Base-by-base conservation (phyloP, 2,888 invertebrate genomes). In the Aproaerema taeniolella region DNA sequence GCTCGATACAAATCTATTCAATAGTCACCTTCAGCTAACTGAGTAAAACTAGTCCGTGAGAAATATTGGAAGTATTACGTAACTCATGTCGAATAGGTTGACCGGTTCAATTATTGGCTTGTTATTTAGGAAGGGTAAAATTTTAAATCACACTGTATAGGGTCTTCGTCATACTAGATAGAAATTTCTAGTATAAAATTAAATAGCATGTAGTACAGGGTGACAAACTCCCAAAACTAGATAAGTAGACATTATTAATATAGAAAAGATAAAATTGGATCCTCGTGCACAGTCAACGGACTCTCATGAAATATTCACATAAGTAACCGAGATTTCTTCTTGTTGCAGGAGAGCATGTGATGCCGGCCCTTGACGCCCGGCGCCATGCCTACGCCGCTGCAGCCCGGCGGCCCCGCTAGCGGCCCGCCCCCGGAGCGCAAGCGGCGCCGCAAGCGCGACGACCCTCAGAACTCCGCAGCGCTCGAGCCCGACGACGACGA, bases 391-490 rank as follows among this genome's bases (percentile, higher is more conserved):
- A 87, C 87, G 87, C 87, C 87, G 86, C 85, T 86, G 85, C 87
- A 86, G 86, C 82, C 85, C 87, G 86, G 87, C 86, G 87, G 88
- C 81, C 79, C 87, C 88, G 83, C 83, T 88, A 82, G 87, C 88
- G 80, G 88, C 83, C 78, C 88, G 80, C 82, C 87, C 54, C 87
- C 83, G 77, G 87, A 88, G 76, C 85, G 89, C 80, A 89, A 89
- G 86, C 87, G 89, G 79, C 87, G 88, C 79, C 87, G 89, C 78
- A 88, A 89, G 75, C 88, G 88, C 77, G 88, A 89, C 81, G 88
- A 88, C 70, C 88, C 88, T 52, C 88, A 88, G 63, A 88, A 87
- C 73, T 88, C 88, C 58, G 83, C 80, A 56, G 70, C 87, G 57
- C 87, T 87, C 68, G 83, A 82, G 65, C 82, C 83, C 59, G 89